Percentiles rank a stretch among this genome's conserved stretches.
Conservation (phyloP, 2,797 vertebrate species). For the Apogon hyalosoma region DNA sequence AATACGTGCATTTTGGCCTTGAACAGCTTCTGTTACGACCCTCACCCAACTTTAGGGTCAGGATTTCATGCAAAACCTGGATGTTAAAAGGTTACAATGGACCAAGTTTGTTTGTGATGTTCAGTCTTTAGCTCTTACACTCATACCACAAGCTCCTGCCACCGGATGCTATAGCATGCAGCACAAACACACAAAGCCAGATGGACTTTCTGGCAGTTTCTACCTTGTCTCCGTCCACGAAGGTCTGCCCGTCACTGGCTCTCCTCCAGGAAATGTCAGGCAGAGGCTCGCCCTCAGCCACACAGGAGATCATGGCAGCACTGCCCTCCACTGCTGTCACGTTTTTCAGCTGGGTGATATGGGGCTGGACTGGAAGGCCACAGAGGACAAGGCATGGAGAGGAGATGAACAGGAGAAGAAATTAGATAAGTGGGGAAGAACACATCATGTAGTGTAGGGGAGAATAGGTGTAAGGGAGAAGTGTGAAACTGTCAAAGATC, state of each 20-base stretch:
- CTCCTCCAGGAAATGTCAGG: constrained; percentile 97
- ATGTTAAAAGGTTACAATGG: no score
- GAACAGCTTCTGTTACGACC: no score
- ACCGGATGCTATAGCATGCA: background rate
- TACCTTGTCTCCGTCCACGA: constrained; percentile 95
- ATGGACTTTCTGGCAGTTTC: constrained; percentile 50
- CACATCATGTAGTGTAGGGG: constrained; percentile 2
- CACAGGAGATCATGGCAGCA: constrained; percentile 91
- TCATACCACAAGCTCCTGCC: background rate
- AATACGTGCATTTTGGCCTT: no score
- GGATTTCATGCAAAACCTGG: no score
- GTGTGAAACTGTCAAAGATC: constrained; percentile 46
- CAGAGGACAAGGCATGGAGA: constrained; percentile 10
- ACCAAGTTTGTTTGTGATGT: background rate
- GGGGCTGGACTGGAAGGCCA: constrained; percentile 92
- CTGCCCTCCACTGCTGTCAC: constrained; percentile 94
- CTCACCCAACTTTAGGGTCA: no score
- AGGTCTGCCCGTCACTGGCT: constrained; percentile 89
- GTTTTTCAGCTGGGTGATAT: constrained; percentile 96
- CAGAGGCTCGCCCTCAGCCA: constrained; percentile 94
- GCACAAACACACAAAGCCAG: constrained; percentile 30
- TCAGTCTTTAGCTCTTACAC: constrained; percentile 1
- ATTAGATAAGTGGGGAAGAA: constrained; percentile 16
- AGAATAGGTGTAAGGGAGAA: background rate
- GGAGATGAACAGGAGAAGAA: background rate